A percentile compares a stretch with the other conserved stretches of the same genome.
Evolutionary conservation across 2,888 invertebrate species (phyloP).

Genomic region (Aspidiotus rigidus): DNA sequence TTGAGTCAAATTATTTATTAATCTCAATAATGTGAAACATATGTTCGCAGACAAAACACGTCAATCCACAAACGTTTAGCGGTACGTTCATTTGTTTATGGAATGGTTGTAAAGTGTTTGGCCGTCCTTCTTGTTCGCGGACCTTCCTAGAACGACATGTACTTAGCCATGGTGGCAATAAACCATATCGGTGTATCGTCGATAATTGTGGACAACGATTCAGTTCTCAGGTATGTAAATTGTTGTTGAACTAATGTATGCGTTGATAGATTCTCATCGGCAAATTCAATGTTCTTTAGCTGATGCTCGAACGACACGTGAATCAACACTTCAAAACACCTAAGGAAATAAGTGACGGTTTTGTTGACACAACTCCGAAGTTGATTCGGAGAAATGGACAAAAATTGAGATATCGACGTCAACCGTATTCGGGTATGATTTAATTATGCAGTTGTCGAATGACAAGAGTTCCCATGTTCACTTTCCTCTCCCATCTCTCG

Average conservation of each 20-base stretch:
- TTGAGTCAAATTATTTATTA: conserved; percentile 25
- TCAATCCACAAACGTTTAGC: conserved; percentile 70
- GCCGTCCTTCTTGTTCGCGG: conserved; percentile 80
- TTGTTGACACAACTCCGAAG: conserved; percentile 53
- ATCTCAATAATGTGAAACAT: not conserved
- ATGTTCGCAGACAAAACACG: conserved; percentile 61
- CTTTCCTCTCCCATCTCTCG: not conserved
- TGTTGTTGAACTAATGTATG: not conserved
- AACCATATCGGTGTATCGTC: conserved; percentile 91
- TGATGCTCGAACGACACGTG: conserved; percentile 80
- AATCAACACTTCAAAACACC: conserved; percentile 76
- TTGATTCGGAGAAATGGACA: conserved; percentile 77
- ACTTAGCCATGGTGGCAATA: conserved; percentile 80
- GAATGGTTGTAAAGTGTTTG: conserved; percentile 90
- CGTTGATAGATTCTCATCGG: no score
- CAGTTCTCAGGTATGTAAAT: conserved; percentile 67
- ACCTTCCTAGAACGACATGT: conserved; percentile 92
- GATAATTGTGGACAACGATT: conserved; percentile 79
- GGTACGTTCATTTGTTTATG: conserved; percentile 85
- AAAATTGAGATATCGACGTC: conserved; percentile 73
- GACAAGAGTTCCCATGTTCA: no score
- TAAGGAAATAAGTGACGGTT: conserved; percentile 52
- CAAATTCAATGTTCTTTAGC: conserved; percentile 42
- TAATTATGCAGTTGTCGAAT: not conserved
- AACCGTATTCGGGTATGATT: conserved; percentile 74